A percentile compares a stretch with the other conserved stretches of the same genome.
phyloP scores from a whole-genome alignment of 2,113 vertebrate species.

The Mormyrus iriodes region DNA sequence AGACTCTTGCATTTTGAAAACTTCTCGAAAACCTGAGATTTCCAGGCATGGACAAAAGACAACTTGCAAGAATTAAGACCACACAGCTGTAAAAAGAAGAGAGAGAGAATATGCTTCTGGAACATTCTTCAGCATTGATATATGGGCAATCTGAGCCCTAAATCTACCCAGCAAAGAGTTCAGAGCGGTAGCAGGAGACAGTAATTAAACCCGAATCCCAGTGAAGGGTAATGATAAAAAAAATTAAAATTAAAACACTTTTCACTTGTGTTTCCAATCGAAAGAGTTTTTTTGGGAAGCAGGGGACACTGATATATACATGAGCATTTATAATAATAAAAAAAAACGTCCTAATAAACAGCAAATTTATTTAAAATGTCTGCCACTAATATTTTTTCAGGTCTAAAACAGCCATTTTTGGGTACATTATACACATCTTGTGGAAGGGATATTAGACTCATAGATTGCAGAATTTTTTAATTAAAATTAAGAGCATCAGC shows the following conservation, averaged over 20 bases:
- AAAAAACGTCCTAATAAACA: neutral
- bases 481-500: neutral
- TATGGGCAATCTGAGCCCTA: neutral
- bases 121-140: neutral
- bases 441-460: neutral
- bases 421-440: neutral
- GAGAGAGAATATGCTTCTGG: neutral
- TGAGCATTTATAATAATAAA: neutral
- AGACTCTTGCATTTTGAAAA: neutral
- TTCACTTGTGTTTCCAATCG: neutral
- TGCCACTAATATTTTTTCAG: neutral
- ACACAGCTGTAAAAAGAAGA: slow-evolving; percentile 13
- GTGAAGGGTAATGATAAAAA: neutral
- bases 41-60: neutral
- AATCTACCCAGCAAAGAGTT: neutral
- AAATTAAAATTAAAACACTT: neutral
- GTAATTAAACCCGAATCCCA: neutral
- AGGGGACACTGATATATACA: neutral
- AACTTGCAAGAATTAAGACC: slow-evolving; percentile 15
- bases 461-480: neutral
- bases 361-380: neutral
- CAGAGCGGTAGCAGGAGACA: neutral
- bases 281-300: neutral
- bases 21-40: neutral
- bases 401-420: no score